Evolutionary conservation across 2,797 vertebrate species (phyloP).

Genomic region (Hirundo rustica): DNA sequence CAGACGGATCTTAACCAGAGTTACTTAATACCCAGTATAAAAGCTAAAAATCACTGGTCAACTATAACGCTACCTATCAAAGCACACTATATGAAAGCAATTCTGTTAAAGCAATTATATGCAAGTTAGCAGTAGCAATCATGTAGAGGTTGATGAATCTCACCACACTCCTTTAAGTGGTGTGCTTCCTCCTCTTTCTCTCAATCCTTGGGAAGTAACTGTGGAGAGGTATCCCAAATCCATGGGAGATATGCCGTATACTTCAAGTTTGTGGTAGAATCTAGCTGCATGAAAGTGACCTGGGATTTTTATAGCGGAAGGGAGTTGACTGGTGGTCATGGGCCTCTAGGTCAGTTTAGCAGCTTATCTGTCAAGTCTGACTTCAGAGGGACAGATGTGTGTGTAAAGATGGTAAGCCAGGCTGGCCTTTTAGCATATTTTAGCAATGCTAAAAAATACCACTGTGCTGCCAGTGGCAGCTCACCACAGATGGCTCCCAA

Average conservation of each 20-base stretch:
- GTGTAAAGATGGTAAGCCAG: background rate
- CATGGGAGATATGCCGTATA: fast-evolving
- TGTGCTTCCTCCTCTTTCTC: background rate
- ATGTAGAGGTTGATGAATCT: background rate
- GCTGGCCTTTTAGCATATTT: background rate
- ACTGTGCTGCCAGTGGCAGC: too few relatives aligned
- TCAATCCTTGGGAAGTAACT: background rate
- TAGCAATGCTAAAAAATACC: too few relatives aligned
- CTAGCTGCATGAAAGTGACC: background rate
- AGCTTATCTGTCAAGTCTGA: background rate
- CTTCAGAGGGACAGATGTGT: background rate
- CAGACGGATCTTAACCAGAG: background rate
- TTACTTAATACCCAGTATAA: background rate
- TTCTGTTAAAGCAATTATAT: background rate
- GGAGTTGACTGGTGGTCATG: background rate
- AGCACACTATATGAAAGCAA: background rate
- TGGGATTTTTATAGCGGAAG: background rate
- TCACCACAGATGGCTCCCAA: background rate
- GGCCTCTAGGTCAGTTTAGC: background rate
- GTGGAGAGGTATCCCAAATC: background rate
- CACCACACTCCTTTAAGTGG: background rate
- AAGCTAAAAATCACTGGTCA: background rate
- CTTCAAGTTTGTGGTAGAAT: background rate
- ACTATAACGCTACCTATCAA: background rate
- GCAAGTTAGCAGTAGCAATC: background rate